A percentile compares a stretch with the other conserved stretches of the same genome.
Conservation (phyloP, 2,113 vertebrate genomes). For the Dromaius novaehollandiae region DNA sequence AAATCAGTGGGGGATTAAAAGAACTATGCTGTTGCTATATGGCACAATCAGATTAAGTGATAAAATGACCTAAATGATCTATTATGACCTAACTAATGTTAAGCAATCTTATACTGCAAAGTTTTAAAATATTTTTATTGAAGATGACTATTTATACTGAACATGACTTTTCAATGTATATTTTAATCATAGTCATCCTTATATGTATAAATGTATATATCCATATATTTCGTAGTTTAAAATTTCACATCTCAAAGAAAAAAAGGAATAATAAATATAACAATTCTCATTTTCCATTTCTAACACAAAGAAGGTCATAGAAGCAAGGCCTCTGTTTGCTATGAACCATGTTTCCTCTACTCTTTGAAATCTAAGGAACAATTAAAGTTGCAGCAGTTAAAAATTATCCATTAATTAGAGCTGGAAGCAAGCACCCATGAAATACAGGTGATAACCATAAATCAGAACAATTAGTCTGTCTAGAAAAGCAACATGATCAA, state of each 20-base stretch:
- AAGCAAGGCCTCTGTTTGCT: background rate
- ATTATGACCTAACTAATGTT: background rate
- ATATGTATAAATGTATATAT: background rate
- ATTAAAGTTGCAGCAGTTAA: conserved; percentile 69
- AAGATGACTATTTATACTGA: background rate
- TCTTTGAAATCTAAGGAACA: conserved; percentile 61
- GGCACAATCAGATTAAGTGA: background rate
- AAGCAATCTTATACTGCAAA: background rate
- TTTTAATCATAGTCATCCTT: background rate
- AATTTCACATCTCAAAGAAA: background rate
- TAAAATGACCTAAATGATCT: background rate
- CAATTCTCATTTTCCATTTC: background rate
- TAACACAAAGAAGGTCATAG: conserved; percentile 1
- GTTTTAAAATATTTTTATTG: background rate
- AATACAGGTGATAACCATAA: conserved; percentile 81
- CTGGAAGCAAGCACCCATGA: conserved; percentile 70
- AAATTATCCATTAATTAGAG: conserved; percentile 80
- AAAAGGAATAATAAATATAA: background rate
- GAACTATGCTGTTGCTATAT: background rate
- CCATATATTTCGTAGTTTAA: background rate
- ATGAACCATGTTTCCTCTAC: conserved; percentile 20
- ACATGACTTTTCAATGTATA: background rate
- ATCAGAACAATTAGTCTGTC: conserved; percentile 83
- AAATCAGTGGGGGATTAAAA: background rate
- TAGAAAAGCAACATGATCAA: conserved; percentile 75